Evolutionary conservation across 1,140 invertebrate genomes (phyloP).

Genomic region (Goniozus legneri): DNA sequence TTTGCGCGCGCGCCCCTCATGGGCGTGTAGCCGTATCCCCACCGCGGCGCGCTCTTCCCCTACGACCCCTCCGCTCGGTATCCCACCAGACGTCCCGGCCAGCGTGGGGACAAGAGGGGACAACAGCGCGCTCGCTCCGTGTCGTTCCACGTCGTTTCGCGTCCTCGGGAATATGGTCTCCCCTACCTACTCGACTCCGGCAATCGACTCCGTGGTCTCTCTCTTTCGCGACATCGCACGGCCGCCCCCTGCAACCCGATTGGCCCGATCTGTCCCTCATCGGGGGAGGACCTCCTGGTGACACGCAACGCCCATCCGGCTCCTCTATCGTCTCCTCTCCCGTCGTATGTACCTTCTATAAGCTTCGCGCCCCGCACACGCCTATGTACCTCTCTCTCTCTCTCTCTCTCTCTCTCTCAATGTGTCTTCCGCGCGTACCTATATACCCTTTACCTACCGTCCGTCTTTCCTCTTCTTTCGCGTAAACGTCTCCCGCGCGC

Average conservation of each 20-base stretch:
- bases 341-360: too few relatives aligned
- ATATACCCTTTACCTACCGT: background rate
- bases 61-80: conserved; percentile 23
- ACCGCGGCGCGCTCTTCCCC: conserved; percentile 19
- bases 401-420: too few relatives aligned
- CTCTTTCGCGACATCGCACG: too few relatives aligned
- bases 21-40: conserved; percentile 37
- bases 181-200: conserved; percentile 32
- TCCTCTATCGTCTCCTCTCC: background rate
- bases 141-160: conserved; percentile 21
- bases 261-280: conserved; percentile 46
- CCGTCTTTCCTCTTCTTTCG: background rate
- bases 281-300: conserved; percentile 32
- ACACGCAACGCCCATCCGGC: conserved; percentile 52
- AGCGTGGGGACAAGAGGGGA: background rate
- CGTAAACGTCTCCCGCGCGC: background rate
- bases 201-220: too few relatives aligned
- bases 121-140: conserved; percentile 5
- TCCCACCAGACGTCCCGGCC: conserved; percentile 16
- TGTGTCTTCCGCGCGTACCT: too few relatives aligned
- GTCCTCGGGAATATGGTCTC: conserved; percentile 19
- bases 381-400: too few relatives aligned
- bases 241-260: conserved; percentile 41
- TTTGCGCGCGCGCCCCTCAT: conserved; percentile 21
- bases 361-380: too few relatives aligned